Evolutionary conservation across 2,797 vertebrate species (phyloP).

Genomic region (Uromys caudimaculatus): DNA sequence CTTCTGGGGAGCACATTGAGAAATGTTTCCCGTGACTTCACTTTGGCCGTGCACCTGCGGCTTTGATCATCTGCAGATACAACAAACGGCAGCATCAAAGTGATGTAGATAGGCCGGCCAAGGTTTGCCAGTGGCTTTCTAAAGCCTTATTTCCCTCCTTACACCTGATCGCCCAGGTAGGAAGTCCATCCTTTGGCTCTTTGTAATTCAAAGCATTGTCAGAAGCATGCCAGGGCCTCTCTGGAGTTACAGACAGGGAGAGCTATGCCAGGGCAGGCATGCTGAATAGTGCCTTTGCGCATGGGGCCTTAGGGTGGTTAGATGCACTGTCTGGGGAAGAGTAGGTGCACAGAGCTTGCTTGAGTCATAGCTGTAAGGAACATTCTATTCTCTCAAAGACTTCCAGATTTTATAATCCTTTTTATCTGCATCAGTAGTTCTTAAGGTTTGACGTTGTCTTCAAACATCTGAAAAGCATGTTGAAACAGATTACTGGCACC

Average conservation of each 20-base stretch:
- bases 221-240: accelerated
- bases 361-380: too few relatives aligned
- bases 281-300: background rate
- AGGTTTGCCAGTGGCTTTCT: background rate
- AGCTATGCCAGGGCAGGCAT: accelerated
- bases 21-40: background rate
- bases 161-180: background rate
- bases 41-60: background rate
- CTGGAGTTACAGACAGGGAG: background rate
- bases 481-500: background rate
- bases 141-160: accelerated
- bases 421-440: background rate
- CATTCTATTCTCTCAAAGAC: background rate
- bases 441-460: background rate
- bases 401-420: background rate
- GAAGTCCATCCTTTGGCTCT: background rate
- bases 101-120: accelerated
- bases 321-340: background rate
- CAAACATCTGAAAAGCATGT: background rate
- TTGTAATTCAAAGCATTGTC: background rate
- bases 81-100: background rate
- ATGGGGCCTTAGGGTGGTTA: background rate
- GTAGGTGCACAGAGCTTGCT: too few relatives aligned
- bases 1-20: background rate
- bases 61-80: background rate